A percentile compares a stretch with the other conserved stretches of the same genome.
Evolutionary conservation across 1,140 invertebrate species (phyloP).

Genomic region (Eupristina koningsbergeri): DNA sequence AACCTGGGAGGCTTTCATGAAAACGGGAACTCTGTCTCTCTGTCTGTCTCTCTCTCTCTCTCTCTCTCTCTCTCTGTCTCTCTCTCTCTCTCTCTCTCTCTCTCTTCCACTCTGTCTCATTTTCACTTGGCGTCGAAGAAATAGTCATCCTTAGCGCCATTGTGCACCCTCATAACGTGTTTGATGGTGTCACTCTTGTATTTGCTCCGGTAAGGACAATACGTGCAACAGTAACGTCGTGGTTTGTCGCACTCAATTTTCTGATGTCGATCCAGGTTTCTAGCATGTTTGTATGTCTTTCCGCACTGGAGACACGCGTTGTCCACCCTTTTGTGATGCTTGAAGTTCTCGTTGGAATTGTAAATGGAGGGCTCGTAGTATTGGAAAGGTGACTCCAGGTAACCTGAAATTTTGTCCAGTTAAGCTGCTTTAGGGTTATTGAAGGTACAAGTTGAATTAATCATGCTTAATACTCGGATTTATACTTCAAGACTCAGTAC

Average conservation of each 20-base stretch:
- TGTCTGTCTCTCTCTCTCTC: too few relatives aligned
- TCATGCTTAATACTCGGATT: neutral
- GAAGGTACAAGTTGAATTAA: too few relatives aligned
- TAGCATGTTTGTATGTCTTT: constrained; percentile 60
- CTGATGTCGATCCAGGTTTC: constrained; percentile 55
- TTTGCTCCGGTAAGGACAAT: constrained; percentile 75
- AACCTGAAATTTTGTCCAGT: constrained; percentile 22
- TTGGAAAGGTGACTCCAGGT: neutral
- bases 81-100: too few relatives aligned
- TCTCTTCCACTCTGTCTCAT: too few relatives aligned
- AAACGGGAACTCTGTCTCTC: too few relatives aligned
- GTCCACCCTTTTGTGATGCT: neutral
- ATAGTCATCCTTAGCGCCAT: constrained; percentile 14
- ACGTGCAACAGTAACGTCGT: constrained; percentile 75
- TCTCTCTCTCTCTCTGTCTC: too few relatives aligned
- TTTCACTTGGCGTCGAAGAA: constrained; percentile 13
- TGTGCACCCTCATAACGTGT: constrained; percentile 19
- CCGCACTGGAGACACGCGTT: constrained; percentile 56
- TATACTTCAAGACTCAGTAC: neutral
- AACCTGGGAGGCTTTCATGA: too few relatives aligned
- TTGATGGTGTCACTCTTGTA: constrained; percentile 34
- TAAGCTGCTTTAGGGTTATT: neutral
- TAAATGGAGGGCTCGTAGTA: neutral
- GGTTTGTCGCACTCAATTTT: constrained; percentile 58
- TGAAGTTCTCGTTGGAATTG: neutral